These are phyloP conservation scores for Orussus abietinus DNA, from an alignment of 1,140 invertebrate species.

Conservation along the genomic window DNA sequence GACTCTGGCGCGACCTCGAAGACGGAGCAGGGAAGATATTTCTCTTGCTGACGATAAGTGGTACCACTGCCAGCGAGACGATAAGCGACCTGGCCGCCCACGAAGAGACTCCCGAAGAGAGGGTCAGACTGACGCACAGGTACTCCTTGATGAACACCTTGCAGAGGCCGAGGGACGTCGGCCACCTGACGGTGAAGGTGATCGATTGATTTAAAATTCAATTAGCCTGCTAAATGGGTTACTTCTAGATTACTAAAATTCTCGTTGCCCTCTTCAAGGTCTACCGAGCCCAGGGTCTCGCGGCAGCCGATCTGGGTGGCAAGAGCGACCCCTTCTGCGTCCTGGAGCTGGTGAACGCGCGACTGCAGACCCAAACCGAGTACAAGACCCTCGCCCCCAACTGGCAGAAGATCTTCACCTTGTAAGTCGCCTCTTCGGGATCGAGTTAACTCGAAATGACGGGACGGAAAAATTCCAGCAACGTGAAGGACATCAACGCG, in stretches of 20 bases:
- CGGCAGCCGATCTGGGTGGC: conserved; percentile 86
- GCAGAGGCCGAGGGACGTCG: conserved; percentile 78
- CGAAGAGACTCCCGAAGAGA: conserved; percentile 73
- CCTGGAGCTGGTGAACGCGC: conserved; percentile 88
- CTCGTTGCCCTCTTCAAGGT: conserved; percentile 48
- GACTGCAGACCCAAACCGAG: conserved; percentile 96
- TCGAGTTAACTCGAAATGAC: no score
- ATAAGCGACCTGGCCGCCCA: conserved; percentile 85
- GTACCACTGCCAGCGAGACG: conserved; percentile 86
- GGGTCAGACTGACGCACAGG: conserved; percentile 62
- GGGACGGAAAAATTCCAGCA: no score
- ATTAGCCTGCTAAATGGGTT: conserved; percentile 1
- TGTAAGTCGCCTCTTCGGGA: no score
- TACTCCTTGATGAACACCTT: conserved; percentile 71
- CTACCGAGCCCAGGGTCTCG: conserved; percentile 82
- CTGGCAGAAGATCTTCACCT: conserved; percentile 99
- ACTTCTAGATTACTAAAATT: conserved; percentile 7
- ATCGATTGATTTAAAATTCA: neutral
- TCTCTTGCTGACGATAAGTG: conserved; percentile 90
- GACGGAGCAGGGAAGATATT: conserved; percentile 85
- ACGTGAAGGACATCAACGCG: conserved; percentile 96
- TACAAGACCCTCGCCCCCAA: conserved; percentile 95
- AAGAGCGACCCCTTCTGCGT: conserved; percentile 98
- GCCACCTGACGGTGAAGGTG: conserved; percentile 82
- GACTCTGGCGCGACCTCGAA: conserved; percentile 83